These are phyloP conservation scores for Thermophis baileyi DNA, from an alignment of 2,113 vertebrate genomes.

Conservation along the genomic window DNA sequence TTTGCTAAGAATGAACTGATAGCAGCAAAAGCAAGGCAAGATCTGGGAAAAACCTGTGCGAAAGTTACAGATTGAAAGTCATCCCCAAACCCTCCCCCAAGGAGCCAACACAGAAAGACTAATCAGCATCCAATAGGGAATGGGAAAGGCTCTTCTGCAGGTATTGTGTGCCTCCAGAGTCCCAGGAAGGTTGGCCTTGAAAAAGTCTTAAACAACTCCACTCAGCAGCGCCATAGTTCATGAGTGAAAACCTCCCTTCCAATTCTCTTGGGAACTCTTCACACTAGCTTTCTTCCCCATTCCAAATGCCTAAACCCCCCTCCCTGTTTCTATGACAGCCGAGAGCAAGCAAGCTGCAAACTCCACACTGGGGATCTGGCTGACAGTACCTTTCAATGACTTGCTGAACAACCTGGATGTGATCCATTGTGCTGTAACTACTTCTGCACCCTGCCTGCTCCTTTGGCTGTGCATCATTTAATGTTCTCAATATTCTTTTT, in stretches of 20 bases:
- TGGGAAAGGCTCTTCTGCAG: too few relatives aligned
- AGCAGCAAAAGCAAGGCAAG: too few relatives aligned
- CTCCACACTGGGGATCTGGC: neutral
- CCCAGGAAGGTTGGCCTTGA: too few relatives aligned
- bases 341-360: neutral
- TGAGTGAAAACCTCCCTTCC: neutral
- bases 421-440: neutral
- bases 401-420: neutral
- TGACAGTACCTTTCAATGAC: neutral
- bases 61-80: too few relatives aligned
- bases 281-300: neutral
- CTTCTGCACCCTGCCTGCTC: neutral
- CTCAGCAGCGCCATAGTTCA: neutral
- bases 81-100: too few relatives aligned
- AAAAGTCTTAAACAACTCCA: too few relatives aligned
- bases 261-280: neutral
- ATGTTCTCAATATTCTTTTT: neutral
- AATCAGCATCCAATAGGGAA: too few relatives aligned
- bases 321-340: neutral
- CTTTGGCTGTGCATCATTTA: neutral
- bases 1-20: too few relatives aligned
- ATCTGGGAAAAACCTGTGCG: too few relatives aligned
- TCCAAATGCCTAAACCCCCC: neutral
- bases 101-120: too few relatives aligned
- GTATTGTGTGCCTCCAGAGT: too few relatives aligned